Percentiles rank a stretch among this genome's conserved stretches.
phyloP scores from a whole-genome alignment of 2,888 invertebrate genomes.

The Latrodectus hesperus region DNA sequence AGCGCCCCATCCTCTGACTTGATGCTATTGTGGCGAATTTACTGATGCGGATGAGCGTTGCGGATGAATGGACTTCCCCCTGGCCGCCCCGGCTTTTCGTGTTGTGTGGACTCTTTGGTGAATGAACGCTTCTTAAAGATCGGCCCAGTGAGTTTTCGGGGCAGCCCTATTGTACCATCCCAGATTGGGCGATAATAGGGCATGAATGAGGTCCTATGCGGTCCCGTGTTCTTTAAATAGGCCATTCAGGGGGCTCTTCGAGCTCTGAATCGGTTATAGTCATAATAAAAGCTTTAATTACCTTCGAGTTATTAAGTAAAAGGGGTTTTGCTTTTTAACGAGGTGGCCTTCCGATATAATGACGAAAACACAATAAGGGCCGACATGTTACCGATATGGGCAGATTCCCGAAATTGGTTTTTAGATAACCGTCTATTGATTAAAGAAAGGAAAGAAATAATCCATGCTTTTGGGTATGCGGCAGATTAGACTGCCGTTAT shows the following conservation, averaged over 20 bases:
- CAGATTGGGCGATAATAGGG: slow-evolving; percentile 61
- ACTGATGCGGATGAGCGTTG: slow-evolving; percentile 40
- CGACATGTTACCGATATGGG: not conserved
- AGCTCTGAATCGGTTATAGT: slow-evolving; percentile 61
- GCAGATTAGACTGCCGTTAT: no score
- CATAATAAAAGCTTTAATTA: slow-evolving; percentile 67
- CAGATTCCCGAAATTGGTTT: slow-evolving; percentile 8
- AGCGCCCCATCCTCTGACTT: not conserved
- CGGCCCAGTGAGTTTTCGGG: slow-evolving; percentile 24
- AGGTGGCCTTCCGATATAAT: slow-evolving; percentile 21
- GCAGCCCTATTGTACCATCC: slow-evolving; percentile 33
- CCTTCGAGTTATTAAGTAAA: slow-evolving; percentile 63
- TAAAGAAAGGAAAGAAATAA: not conserved
- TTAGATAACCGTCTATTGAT: slow-evolving; percentile 12
- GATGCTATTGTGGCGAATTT: slow-evolving; percentile 56
- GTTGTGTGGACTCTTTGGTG: slow-evolving; percentile 15
- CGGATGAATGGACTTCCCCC: slow-evolving; percentile 47
- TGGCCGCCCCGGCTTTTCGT: slow-evolving; percentile 34
- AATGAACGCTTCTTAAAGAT: slow-evolving; percentile 55
- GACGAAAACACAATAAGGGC: not conserved
- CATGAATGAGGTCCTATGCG: slow-evolving; percentile 22
- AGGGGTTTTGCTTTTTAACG: slow-evolving; percentile 56
- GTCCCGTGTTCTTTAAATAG: slow-evolving; percentile 61
- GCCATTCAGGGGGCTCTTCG: slow-evolving; percentile 37
- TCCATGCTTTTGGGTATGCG: no score